These are phyloP conservation scores for Mugil cephalus DNA, from an alignment of 2,113 vertebrate genomes.

Conservation along the genomic window DNA sequence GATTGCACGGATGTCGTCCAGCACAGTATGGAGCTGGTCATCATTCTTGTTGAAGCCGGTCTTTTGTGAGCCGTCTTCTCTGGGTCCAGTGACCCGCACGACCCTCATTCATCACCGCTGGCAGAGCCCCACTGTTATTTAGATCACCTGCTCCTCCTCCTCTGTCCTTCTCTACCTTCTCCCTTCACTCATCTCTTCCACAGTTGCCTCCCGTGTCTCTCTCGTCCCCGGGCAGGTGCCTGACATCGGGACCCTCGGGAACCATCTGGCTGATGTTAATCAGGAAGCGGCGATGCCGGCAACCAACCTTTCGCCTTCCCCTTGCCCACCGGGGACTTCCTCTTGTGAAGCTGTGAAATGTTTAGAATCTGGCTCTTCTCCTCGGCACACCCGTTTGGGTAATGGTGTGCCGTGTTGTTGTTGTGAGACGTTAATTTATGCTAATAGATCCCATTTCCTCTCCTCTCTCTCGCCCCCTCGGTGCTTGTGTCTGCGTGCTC, in stretches of 20 bases:
- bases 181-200: not conserved
- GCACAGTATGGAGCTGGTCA: not conserved
- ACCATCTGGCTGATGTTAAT: conserved; percentile 50
- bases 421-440: conserved; percentile 36
- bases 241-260: not conserved
- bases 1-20: not conserved
- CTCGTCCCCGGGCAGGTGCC: not conserved
- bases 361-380: conserved; percentile 16
- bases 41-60: conserved; percentile 25
- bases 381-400: conserved; percentile 16
- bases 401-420: not conserved
- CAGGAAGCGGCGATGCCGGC: conserved; percentile 12
- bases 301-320: not conserved
- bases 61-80: conserved; percentile 19
- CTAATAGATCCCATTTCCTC: conserved; percentile 32
- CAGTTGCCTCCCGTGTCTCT: not conserved
- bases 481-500: conserved; percentile 29
- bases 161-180: not conserved
- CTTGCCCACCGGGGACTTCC: not conserved
- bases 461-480: not conserved
- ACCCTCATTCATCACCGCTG: conserved; percentile 42
- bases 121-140: conserved; percentile 4
- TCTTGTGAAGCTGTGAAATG: conserved; percentile 13
- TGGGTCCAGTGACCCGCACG: conserved; percentile 18
- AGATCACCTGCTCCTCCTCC: not conserved